A percentile compares a stretch with the other conserved stretches of the same genome.
These are phyloP conservation scores for Hemibagrus guttatus DNA, from an alignment of 2,797 vertebrate genomes.

Conservation along the genomic window DNA sequence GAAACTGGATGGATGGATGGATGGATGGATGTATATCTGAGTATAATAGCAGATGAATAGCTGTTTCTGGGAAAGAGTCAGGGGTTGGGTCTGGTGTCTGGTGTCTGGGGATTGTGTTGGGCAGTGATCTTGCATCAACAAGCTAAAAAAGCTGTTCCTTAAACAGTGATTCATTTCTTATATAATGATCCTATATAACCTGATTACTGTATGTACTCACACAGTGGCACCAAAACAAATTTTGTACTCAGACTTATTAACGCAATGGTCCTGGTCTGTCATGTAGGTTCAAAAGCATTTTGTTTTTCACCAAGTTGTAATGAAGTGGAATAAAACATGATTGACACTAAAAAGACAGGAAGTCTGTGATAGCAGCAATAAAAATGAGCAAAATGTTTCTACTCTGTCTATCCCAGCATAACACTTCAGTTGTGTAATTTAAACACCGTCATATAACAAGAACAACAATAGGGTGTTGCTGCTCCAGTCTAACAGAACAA, in stretches of 20 bases:
- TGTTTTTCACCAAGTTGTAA: neutral
- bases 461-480: neutral
- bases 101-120: neutral
- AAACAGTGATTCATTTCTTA: constrained; percentile 4
- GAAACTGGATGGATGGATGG: no score
- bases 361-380: neutral
- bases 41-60: neutral
- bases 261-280: neutral
- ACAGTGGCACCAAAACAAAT: neutral
- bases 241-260: constrained; percentile 1
- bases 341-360: neutral
- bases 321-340: neutral
- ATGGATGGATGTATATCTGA: no score
- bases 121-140: neutral
- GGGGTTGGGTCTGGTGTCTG: neutral
- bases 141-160: neutral
- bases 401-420: neutral
- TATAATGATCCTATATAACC: constrained; percentile 5
- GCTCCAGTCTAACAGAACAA: neutral
- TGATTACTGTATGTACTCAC: constrained; percentile 1
- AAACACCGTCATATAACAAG: neutral
- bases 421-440: neutral
- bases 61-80: neutral
- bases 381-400: neutral
- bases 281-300: neutral